These are phyloP conservation scores for Drosophila demipolita DNA, from an alignment of 2,888 invertebrate species.

Conservation along the genomic window DNA sequence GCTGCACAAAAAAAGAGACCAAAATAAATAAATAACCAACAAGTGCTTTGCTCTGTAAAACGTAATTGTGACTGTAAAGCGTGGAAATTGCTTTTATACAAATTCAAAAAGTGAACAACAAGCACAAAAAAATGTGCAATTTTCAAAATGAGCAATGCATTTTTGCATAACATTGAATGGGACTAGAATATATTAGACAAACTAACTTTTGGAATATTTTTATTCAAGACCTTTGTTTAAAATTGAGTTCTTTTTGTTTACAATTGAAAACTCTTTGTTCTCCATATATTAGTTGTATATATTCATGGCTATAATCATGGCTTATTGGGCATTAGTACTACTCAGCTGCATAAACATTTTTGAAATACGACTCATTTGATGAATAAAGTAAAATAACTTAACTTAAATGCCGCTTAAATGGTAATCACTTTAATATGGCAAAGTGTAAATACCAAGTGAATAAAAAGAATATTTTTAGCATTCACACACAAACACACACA, in stretches of 20 bases:
- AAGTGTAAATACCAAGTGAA: slow-evolving; percentile 37
- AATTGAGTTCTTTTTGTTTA: background rate
- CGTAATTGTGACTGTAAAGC: slow-evolving; percentile 48
- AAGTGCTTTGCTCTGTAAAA: slow-evolving; percentile 41
- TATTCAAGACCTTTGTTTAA: background rate
- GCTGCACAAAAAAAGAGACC: slow-evolving; percentile 43
- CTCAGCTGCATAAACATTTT: background rate
- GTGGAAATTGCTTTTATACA: slow-evolving; percentile 47
- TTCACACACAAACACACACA: background rate
- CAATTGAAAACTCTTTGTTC: background rate
- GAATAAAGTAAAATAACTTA: slow-evolving; percentile 3
- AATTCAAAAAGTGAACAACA: slow-evolving; percentile 12
- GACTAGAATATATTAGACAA: background rate
- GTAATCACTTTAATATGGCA: slow-evolving; percentile 22
- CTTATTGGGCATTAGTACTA: background rate
- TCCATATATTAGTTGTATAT: background rate
- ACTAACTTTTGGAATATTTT: background rate
- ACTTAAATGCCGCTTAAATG: slow-evolving; percentile 26
- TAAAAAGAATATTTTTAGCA: slow-evolving; percentile 6
- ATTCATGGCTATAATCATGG: background rate
- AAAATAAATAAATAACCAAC: slow-evolving; percentile 42
- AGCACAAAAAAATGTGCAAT: slow-evolving; percentile 5
- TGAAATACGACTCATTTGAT: background rate
- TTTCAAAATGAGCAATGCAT: background rate
- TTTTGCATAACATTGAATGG: slow-evolving; percentile 8